These are phyloP conservation scores for Xanthorhoe spadicearia DNA, from an alignment of 2,888 invertebrate genomes.

Conservation along the genomic window DNA sequence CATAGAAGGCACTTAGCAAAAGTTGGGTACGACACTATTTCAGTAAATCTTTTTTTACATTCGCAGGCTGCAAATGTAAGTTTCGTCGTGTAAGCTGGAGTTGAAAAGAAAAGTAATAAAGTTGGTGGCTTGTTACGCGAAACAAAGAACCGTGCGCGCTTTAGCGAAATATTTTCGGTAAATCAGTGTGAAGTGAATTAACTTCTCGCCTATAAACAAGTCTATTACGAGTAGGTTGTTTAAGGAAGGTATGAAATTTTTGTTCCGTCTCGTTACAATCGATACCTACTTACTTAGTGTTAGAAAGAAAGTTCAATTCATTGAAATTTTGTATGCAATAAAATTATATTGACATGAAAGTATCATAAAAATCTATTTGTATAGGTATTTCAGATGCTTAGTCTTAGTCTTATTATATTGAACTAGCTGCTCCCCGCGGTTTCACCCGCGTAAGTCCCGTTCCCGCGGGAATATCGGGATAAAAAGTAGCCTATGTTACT, in stretches of 20 bases:
- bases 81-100: slow-evolving; percentile 32
- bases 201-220: slow-evolving; percentile 65
- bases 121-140: slow-evolving; percentile 29
- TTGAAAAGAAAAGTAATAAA: slow-evolving; percentile 40
- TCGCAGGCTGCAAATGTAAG: neutral
- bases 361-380: too few relatives aligned
- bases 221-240: slow-evolving; percentile 68
- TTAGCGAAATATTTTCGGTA: slow-evolving; percentile 40
- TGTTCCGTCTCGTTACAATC: neutral
- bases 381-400: too few relatives aligned
- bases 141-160: slow-evolving; percentile 35
- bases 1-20: neutral
- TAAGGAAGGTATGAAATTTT: slow-evolving; percentile 52
- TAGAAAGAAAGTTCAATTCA: too few relatives aligned
- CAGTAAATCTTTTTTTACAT: neutral
- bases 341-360: too few relatives aligned
- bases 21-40: neutral
- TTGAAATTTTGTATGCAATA: too few relatives aligned
- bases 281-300: neutral
- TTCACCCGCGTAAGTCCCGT: too few relatives aligned
- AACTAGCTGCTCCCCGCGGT: too few relatives aligned
- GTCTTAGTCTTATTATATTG: too few relatives aligned
- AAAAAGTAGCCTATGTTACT: too few relatives aligned
- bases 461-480: too few relatives aligned
- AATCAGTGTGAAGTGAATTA: slow-evolving; percentile 54